Evolutionary conservation across 1,140 invertebrate species (phyloP), one percentile per base, ranked within the genome.

Genomic region (Drosophila cardini): DNA sequence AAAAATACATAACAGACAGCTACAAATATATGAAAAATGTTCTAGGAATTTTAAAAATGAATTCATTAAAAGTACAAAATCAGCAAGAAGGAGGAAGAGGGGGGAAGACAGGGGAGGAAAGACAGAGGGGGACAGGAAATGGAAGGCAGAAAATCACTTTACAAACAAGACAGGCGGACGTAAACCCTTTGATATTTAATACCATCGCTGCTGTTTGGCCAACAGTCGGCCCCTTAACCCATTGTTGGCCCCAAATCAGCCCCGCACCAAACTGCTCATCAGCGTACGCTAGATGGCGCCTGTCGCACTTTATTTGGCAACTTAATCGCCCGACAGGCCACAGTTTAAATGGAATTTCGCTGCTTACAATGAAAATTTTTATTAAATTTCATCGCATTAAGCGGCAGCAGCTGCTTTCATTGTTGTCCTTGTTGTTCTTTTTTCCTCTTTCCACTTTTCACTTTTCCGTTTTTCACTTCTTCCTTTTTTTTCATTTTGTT

Each of bases 41-140:
- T 64, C 57, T 52, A 21, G 61, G 32, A 46, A 71, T 82, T 77
- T 76, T 77, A 63, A 65, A 89, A 89, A 80, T 78, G 84, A 89
- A 89, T 89, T 89, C 84, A 89, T 89, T 89, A 89, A 89, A 89
- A 89, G 84, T 89, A 89, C 2, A 89, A 89, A 89, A 89, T 89
- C 80, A 75, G 74, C 48, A 2, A 13, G 21, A 68, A 34, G 60
- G 56, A 76, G 76, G 4, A 13, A 45, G 13, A 6, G 42, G 8
- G 40, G 13, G 40, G 13, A 2, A 42, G 42, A 43, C n/a, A 16
- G 2, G 8, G 15, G 15, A 6, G 16, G 7, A 15, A 26, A 50
- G 50, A 36, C 11, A 2, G 13, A 0, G 10, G 34, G 34, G 13
- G 43, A 34, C 7, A 6, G 40, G 40, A 6, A 8, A 16, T 50